Conservation (phyloP, 2,797 vertebrate species). For the Chelidonichthys spinosus region DNA sequence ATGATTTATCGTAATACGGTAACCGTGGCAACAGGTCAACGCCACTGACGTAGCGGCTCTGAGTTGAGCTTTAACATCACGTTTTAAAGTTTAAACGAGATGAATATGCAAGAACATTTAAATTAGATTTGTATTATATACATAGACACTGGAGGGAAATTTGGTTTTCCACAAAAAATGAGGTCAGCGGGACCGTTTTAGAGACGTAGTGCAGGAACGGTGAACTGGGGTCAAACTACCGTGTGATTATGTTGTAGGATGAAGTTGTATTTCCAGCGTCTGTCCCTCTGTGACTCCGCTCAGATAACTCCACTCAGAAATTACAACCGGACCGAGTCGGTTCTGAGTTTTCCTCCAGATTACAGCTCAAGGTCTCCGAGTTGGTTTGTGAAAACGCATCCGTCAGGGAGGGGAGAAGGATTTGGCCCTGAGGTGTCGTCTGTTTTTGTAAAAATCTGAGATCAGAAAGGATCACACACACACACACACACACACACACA, state of each 20-base stretch:
- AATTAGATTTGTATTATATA: conserved; percentile 20
- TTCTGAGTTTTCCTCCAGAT: conserved; percentile 33
- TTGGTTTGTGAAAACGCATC: conserved; percentile 5
- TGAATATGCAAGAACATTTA: neutral
- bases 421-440: conserved; percentile 17
- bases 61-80: conserved; percentile 15
- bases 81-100: conserved; percentile 2
- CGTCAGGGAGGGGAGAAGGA: conserved; percentile 28
- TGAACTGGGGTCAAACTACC: conserved; percentile 48
- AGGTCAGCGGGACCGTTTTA: conserved; percentile 49
- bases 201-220: conserved; percentile 16
- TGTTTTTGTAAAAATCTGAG: conserved; percentile 38
- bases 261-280: conserved; percentile 48
- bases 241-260: conserved; percentile 66
- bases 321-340: conserved; percentile 4
- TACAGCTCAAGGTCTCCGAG: conserved; percentile 8
- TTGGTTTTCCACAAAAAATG: conserved; percentile 37
- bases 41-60: neutral
- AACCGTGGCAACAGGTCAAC: conserved; percentile 29
- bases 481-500: conserved; percentile 36
- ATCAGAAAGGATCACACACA: conserved; percentile 36
- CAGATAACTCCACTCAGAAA: conserved; percentile 24
- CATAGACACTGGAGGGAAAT: conserved; percentile 13
- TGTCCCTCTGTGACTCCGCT: conserved; percentile 25
- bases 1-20: conserved; percentile 1